Base-by-base conservation (phyloP, 2,797 vertebrate genomes). In the Rhadinocentrus ornatus region DNA sequence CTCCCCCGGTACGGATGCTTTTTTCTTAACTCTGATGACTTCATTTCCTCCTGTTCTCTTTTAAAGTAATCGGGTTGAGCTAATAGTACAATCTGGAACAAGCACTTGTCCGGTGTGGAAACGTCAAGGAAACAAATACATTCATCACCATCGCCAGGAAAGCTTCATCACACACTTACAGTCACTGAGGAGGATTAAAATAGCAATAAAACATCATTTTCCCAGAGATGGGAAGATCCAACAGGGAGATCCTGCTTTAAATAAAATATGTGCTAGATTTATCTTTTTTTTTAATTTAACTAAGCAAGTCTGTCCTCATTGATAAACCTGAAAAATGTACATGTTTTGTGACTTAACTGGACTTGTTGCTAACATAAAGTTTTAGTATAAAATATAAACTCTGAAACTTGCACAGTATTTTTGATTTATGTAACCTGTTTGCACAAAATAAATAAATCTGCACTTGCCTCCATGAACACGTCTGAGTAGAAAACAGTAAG, bases 331-430 rank as follows among this genome's bases (percentile, higher is more conserved):
- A 87, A 62, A 66, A 73, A 84, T 71, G 66, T 75, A 46, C 22
- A 55, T 4, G 59, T 57, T 27, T 56, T 70, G 78, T 62, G 31
- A 0, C 70, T 75, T 69, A 69, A 81, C 83, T 41, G 46, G 75
- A 82, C 61, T 69, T 73, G 77, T 48, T 62, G 66, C 67, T 85
- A 83, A 89, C 86, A 89, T 85, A 91, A 90, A 90, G 74, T 62
- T 90, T 37, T 78, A 85, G 88, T 92, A 91, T 88, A 91, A 92
- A 92, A 91, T 91, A 91, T 92, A 91, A 91, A 90, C 90, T 91
- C 87, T 92, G 80, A 87, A 83, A 79, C 81, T 80, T 62, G 80
- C 79, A 85, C 80, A 80, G 84, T 89, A 53, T 77, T 87, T 67
- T 82, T 73, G 85, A 83, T 79, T 78, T 66, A 71, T 74, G 71